These are phyloP conservation scores for Tetrax tetrax DNA, from an alignment of 2,113 vertebrate species.

Conservation along the genomic window DNA sequence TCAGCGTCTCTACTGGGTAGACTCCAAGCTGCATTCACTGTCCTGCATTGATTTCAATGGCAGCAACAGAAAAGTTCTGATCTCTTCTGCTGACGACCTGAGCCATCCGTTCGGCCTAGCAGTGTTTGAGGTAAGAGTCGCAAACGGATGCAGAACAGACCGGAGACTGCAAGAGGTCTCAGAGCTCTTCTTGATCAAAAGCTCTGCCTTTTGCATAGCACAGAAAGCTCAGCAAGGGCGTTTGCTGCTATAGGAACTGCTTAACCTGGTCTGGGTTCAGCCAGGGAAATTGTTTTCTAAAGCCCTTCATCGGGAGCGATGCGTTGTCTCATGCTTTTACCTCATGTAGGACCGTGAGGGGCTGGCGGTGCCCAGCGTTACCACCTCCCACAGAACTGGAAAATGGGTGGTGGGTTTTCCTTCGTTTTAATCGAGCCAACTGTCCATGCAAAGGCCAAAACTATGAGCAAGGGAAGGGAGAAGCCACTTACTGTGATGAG, in stretches of 20 bases:
- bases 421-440: background rate
- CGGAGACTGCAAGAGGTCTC: background rate
- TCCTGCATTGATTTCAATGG: slow-evolving; percentile 94
- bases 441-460: background rate
- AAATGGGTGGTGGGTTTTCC: background rate
- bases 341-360: background rate
- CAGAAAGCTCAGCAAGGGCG: background rate
- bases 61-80: slow-evolving; percentile 90
- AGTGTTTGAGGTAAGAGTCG: slow-evolving; percentile 89
- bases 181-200: background rate
- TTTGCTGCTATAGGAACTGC: background rate
- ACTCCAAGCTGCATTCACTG: slow-evolving; percentile 95
- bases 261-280: background rate
- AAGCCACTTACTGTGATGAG: background rate
- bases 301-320: background rate
- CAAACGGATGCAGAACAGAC: background rate
- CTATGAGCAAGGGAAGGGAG: background rate
- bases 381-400: background rate
- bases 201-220: slow-evolving; percentile 2
- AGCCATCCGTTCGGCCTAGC: slow-evolving; percentile 94
- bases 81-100: slow-evolving; percentile 87
- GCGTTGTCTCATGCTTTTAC: background rate
- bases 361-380: background rate
- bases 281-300: background rate
- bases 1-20: slow-evolving; percentile 96